Percentiles rank a stretch among this genome's conserved stretches.
phyloP scores from a whole-genome alignment of 2,797 vertebrate genomes.

The Sebastolobus altivelis region DNA sequence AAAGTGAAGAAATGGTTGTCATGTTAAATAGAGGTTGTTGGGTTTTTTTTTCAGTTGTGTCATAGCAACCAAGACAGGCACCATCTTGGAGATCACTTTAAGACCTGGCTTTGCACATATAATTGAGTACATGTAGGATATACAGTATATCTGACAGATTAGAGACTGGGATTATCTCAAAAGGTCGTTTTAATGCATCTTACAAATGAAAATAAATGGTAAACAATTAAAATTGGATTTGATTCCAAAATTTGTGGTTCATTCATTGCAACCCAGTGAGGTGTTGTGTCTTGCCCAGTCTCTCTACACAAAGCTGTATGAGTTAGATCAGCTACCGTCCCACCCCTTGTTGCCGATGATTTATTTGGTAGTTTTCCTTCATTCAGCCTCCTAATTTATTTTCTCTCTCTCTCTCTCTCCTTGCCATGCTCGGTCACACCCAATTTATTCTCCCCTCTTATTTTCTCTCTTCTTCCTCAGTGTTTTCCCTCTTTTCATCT shows the following conservation, averaged over 20 bases:
- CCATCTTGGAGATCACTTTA: conserved; percentile 4
- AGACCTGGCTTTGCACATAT: neutral
- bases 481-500: conserved; percentile 14
- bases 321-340: neutral
- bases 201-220: neutral
- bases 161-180: neutral
- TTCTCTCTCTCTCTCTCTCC: conserved; percentile 4
- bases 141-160: too few relatives aligned
- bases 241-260: neutral
- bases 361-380: conserved; percentile 19
- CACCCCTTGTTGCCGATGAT: neutral
- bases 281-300: neutral
- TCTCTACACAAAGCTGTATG: neutral
- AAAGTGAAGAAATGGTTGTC: conserved; percentile 2
- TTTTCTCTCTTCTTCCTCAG: neutral
- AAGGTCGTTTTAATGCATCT: neutral
- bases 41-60: neutral
- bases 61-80: conserved; percentile 26
- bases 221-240: neutral
- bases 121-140: neutral
- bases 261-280: neutral
- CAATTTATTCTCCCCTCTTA: conserved; percentile 23
- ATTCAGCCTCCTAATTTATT: conserved; percentile 9
- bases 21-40: neutral
- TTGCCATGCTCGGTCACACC: neutral